Conservation (phyloP, 2,113 vertebrate species). For the Cyanoderma ruficeps region DNA sequence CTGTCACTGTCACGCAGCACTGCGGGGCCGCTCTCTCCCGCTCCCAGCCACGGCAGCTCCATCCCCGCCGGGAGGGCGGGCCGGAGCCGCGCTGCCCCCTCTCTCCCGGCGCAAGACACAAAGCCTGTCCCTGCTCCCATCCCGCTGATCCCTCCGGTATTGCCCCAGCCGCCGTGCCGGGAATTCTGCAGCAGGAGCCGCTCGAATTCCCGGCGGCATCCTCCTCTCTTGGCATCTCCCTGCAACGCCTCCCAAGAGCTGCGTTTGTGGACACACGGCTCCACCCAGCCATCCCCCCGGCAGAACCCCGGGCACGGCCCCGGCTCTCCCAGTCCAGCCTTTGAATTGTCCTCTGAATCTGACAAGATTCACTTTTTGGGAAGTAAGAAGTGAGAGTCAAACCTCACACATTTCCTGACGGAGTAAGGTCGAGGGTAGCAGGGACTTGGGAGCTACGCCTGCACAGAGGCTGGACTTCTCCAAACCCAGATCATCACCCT, state of each 20-base stretch:
- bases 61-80: neutral
- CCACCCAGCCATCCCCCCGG: neutral
- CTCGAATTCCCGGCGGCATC: neutral
- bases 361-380: neutral
- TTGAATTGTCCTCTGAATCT: neutral
- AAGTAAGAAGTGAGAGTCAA: neutral
- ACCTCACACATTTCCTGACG: accelerated
- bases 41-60: neutral
- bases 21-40: neutral
- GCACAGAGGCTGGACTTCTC: neutral
- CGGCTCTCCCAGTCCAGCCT: neutral
- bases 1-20: neutral
- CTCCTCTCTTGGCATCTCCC: neutral
- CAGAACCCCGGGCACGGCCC: neutral
- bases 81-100: neutral
- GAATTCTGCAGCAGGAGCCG: neutral
- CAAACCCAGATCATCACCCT: neutral
- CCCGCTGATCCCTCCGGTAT: neutral
- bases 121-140: neutral
- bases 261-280: neutral
- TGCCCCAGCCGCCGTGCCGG: neutral
- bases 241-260: neutral
- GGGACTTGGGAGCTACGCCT: neutral
- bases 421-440: neutral
- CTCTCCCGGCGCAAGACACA: neutral